These are phyloP conservation scores for Columba guinea DNA, from an alignment of 2,797 vertebrate genomes.

Conservation along the genomic window DNA sequence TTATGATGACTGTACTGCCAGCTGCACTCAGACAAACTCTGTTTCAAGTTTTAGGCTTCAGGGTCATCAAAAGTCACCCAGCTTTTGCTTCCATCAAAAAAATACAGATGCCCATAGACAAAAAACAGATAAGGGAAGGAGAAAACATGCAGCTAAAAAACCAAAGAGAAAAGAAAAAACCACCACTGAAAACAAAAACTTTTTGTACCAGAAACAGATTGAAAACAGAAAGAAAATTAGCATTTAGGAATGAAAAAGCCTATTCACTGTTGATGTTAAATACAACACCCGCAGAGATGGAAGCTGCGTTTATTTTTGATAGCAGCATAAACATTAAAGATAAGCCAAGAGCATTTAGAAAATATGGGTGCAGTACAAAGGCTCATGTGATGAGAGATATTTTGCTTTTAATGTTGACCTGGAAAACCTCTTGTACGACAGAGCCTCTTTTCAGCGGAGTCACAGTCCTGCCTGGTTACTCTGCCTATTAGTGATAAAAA, in stretches of 20 bases:
- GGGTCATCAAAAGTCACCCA: not conserved
- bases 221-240: constrained; percentile 57
- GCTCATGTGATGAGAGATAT: constrained; percentile 32
- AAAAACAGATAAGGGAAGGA: not conserved
- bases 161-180: not conserved
- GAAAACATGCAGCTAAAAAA: not conserved
- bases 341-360: constrained; percentile 63
- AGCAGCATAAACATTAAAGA: constrained; percentile 61
- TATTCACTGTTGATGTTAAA: constrained; percentile 55
- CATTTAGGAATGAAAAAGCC: constrained; percentile 57
- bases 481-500: constrained; percentile 47
- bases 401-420: constrained; percentile 61
- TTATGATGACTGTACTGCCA: not conserved
- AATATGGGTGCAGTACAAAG: constrained; percentile 53
- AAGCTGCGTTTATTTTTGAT: constrained; percentile 66
- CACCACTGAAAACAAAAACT: constrained; percentile 28
- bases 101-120: not conserved
- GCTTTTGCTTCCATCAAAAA: not conserved
- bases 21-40: not conserved
- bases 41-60: not conserved
- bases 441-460: constrained; percentile 5
- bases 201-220: constrained; percentile 55
- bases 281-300: constrained; percentile 45
- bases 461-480: constrained; percentile 11
- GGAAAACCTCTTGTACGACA: constrained; percentile 51